Percentiles rank a stretch among this genome's conserved stretches.
Conservation (phyloP, 2,888 invertebrate genomes). For the Agriopis aurantiaria region DNA sequence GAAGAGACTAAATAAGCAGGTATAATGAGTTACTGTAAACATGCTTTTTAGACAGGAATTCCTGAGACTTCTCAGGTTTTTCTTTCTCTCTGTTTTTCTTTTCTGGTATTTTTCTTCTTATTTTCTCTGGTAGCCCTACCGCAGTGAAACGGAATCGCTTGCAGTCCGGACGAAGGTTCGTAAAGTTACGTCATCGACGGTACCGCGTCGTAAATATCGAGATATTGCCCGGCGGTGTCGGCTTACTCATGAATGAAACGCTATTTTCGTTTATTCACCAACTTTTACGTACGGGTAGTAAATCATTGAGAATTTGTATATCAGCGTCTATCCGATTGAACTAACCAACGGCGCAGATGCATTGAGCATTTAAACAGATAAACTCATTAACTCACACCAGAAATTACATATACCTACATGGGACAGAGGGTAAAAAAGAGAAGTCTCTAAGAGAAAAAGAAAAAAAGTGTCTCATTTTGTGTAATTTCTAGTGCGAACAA, state of each 20-base stretch:
- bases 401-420: too few relatives aligned
- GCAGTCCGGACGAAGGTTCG: constrained; percentile 26
- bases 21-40: too few relatives aligned
- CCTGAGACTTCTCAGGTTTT: too few relatives aligned
- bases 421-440: too few relatives aligned
- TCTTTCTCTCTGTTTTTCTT: neutral
- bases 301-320: constrained; percentile 8
- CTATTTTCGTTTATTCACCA: constrained; percentile 33
- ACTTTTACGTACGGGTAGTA: constrained; percentile 20
- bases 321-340: neutral
- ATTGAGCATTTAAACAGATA: neutral
- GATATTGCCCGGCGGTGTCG: constrained; percentile 29
- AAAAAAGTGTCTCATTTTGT: too few relatives aligned
- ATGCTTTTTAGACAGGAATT: too few relatives aligned
- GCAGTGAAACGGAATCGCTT: constrained; percentile 14
- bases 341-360: neutral
- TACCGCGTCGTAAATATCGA: constrained; percentile 32
- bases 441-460: too few relatives aligned
- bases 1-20: too few relatives aligned
- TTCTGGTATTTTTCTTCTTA: neutral
- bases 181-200: constrained; percentile 32
- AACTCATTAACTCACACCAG: too few relatives aligned
- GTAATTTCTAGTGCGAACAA: too few relatives aligned
- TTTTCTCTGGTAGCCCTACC: constrained; percentile 11
- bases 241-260: constrained; percentile 37